Evolutionary conservation across 1,140 invertebrate species (phyloP).

Genomic region (Plutomurus gul): DNA sequence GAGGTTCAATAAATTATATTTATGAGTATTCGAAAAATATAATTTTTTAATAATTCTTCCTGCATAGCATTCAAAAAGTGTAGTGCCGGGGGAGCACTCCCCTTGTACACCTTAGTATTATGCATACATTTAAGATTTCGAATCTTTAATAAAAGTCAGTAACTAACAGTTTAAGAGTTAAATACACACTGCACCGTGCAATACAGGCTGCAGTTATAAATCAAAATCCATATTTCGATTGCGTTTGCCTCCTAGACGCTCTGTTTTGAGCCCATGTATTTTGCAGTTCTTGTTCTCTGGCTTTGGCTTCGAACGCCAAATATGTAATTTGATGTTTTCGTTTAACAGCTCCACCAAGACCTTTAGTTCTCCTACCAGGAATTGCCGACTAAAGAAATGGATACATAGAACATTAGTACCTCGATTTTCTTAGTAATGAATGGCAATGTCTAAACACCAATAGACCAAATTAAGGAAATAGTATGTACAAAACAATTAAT

Average conservation of each 20-base stretch:
- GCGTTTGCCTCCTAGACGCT: conserved; percentile 79
- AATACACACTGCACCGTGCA: neutral
- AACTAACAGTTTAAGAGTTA: too few species aligned
- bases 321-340: conserved; percentile 96
- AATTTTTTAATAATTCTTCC: too few species aligned
- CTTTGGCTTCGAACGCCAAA: conserved; percentile 86
- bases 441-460: conserved; percentile 19
- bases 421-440: too few species aligned
- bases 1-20: neutral
- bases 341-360: conserved; percentile 56
- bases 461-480: neutral
- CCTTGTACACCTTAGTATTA: too few species aligned
- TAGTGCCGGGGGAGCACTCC: too few species aligned
- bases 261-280: conserved; percentile 91
- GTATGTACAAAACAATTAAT: neutral
- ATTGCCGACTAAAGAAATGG: conserved; percentile 34
- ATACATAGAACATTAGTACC: neutral
- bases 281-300: conserved; percentile 88
- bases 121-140: too few species aligned
- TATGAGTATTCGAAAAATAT: neutral
- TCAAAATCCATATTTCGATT: conserved; percentile 88
- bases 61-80: too few species aligned
- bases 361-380: conserved; percentile 35
- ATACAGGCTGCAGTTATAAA: conserved; percentile 37
- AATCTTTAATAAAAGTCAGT: too few species aligned